These are phyloP conservation scores for Operophtera brumata DNA, from an alignment of 2,888 invertebrate genomes.

Conservation along the genomic window DNA sequence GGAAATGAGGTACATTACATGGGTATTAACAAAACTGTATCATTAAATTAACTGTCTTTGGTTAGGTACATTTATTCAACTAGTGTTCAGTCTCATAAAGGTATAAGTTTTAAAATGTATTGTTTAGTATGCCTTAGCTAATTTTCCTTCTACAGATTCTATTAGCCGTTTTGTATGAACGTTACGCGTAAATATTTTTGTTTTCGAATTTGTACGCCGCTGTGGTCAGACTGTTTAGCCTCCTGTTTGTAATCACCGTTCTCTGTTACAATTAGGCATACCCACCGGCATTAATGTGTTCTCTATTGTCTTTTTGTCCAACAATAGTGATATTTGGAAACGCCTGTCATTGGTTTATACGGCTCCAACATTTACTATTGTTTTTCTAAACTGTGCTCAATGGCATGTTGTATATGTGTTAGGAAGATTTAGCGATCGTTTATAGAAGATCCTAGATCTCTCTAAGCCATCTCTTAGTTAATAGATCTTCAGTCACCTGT, in stretches of 20 bases:
- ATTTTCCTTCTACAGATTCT: not conserved
- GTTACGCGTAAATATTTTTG: not conserved
- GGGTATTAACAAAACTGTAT: too few relatives aligned
- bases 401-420: slow-evolving; percentile 75
- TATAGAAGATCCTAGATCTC: slow-evolving; percentile 32
- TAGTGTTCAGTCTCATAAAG: not conserved
- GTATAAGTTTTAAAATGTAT: not conserved
- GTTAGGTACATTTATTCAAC: too few relatives aligned
- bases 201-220: slow-evolving; percentile 37
- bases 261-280: slow-evolving; percentile 53
- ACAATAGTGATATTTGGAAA: slow-evolving; percentile 39
- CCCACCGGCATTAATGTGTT: slow-evolving; percentile 57
- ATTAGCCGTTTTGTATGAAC: not conserved
- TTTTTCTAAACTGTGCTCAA: slow-evolving; percentile 37
- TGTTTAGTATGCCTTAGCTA: not conserved
- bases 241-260: slow-evolving; percentile 62
- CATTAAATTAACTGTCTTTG: too few relatives aligned
- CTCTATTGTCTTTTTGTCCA: slow-evolving; percentile 44
- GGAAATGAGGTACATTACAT: too few relatives aligned
- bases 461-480: slow-evolving; percentile 37
- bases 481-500: slow-evolving; percentile 27
- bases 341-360: slow-evolving; percentile 25
- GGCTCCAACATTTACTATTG: slow-evolving; percentile 32
- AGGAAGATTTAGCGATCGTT: slow-evolving; percentile 41
- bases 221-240: slow-evolving; percentile 49